Conservation (phyloP, 2,888 invertebrate species). For the Volucella bombylans region DNA sequence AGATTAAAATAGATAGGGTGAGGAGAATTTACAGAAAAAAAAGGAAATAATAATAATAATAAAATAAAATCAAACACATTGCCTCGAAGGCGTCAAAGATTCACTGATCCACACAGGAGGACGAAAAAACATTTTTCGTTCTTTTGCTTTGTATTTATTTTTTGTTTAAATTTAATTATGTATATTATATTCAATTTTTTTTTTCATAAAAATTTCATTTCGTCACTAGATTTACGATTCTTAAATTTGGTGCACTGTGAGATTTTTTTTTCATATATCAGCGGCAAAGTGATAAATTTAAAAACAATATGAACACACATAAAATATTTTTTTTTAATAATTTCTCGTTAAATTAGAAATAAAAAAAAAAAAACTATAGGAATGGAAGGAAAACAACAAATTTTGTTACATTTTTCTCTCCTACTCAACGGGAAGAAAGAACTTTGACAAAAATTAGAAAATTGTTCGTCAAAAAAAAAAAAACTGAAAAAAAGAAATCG, state of each 20-base stretch:
- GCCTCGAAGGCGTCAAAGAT: conserved; percentile 72
- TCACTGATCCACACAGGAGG: conserved; percentile 62
- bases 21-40: conserved; percentile 44
- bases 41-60: conserved; percentile 9
- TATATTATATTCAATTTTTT: conserved; percentile 13
- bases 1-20: conserved; percentile 72
- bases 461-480: conserved; percentile 25
- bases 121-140: conserved; percentile 58
- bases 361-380: neutral
- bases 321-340: conserved; percentile 30
- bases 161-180: conserved; percentile 58
- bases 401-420: conserved; percentile 50
- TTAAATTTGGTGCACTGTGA: conserved; percentile 14
- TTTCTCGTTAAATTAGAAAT: conserved; percentile 31
- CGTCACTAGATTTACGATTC: conserved; percentile 38
- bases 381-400: neutral
- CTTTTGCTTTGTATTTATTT: conserved; percentile 34
- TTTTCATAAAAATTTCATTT: conserved; percentile 24
- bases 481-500: conserved; percentile 22
- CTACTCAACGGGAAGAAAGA: conserved; percentile 41
- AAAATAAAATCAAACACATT: conserved; percentile 44
- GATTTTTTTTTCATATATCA: conserved; percentile 1
- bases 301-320: conserved; percentile 14
- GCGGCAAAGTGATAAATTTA: conserved; percentile 12
- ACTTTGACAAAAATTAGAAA: conserved; percentile 2